Evolutionary conservation across 2,113 vertebrate species (phyloP).

Genomic region (Mustelus asterias): DNA sequence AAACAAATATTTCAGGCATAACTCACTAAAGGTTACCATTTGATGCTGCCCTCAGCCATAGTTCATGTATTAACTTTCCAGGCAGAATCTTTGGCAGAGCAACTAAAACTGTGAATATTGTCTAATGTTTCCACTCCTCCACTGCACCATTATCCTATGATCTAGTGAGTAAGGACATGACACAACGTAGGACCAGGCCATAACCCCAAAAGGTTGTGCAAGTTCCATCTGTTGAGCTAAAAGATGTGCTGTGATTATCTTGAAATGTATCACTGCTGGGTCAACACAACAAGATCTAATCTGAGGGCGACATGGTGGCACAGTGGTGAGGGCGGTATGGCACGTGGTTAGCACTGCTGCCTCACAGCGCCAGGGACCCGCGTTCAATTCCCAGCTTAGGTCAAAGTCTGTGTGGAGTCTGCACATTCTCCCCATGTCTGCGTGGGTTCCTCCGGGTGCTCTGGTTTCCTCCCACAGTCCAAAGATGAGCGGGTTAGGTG

Average conservation of each 20-base stretch:
- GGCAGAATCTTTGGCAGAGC: not conserved
- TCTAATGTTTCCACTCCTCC: not conserved
- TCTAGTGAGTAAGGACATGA: not conserved
- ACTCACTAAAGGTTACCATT: not conserved
- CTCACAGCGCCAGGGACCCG: too few relatives aligned
- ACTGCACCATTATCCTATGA: not conserved
- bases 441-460: too few relatives aligned
- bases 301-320: too few relatives aligned
- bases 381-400: too few relatives aligned
- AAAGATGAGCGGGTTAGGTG: too few relatives aligned
- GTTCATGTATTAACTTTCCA: not conserved
- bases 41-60: not conserved
- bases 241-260: not conserved
- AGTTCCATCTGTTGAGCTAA: not conserved
- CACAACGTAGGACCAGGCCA: not conserved
- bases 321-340: too few relatives aligned
- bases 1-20: not conserved
- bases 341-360: too few relatives aligned
- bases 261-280: not conserved
- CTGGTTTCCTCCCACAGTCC: too few relatives aligned
- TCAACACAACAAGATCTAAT: not conserved
- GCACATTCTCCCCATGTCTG: too few relatives aligned
- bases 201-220: not conserved
- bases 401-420: too few relatives aligned
- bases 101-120: not conserved